Percentiles rank a stretch among this genome's conserved stretches.
These are phyloP conservation scores for Pyrgus malvae DNA, from an alignment of 2,888 invertebrate species.

Conservation along the genomic window DNA sequence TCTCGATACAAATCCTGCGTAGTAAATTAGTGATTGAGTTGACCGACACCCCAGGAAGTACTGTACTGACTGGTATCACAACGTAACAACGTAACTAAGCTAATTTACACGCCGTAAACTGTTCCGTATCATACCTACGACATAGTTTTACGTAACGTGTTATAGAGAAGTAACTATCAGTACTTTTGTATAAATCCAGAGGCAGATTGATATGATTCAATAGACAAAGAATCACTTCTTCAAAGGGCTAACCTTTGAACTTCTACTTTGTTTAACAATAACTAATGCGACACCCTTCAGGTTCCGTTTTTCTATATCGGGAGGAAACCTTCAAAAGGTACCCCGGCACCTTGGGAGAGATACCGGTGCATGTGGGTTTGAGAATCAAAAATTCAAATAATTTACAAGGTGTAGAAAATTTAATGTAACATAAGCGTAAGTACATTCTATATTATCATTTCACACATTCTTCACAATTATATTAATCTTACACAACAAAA, in stretches of 20 bases:
- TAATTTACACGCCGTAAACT: slow-evolving; percentile 6
- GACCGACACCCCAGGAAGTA: slow-evolving; percentile 1
- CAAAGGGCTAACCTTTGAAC: no score
- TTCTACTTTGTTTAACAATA: no score
- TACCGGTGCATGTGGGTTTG: neutral
- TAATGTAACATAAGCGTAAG: slow-evolving; percentile 28
- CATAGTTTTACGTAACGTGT: slow-evolving; percentile 6
- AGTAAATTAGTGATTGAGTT: slow-evolving; percentile 1
- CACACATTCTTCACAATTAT: slow-evolving; percentile 20
- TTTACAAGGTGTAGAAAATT: slow-evolving; percentile 20
- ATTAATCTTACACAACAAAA: slow-evolving; percentile 20
- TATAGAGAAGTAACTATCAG: no score
- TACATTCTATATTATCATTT: slow-evolving; percentile 21
- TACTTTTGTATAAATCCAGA: no score
- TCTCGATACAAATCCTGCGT: neutral
- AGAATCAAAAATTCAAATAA: slow-evolving; percentile 16
- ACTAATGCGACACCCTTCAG: no score
- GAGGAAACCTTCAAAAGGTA: no score
- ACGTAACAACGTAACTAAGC: slow-evolving; percentile 17
- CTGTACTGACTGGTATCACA: neutral
- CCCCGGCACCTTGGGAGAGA: no score
- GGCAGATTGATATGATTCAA: no score
- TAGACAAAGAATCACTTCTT: no score
- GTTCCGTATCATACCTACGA: neutral
- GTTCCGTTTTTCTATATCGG: no score